These are phyloP conservation scores for Caenorhabditis sulstoni DNA, from an alignment of 2,888 invertebrate species.

Conservation along the genomic window DNA sequence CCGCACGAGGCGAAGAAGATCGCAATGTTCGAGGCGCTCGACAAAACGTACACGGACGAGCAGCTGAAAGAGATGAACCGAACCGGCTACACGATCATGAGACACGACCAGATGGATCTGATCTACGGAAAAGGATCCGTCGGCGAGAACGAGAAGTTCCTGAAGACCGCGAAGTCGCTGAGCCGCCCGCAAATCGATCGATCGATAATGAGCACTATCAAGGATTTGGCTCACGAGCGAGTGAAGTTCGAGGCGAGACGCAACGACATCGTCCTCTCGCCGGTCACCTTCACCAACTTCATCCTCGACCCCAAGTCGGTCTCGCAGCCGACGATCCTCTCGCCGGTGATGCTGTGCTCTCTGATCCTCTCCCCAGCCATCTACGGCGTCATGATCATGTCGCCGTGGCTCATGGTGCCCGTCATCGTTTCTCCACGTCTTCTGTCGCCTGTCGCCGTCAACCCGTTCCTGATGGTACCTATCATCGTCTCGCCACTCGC, in stretches of 20 bases:
- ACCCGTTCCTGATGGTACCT: slow-evolving; percentile 67
- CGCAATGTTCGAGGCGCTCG: slow-evolving; percentile 70
- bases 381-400: slow-evolving; percentile 59
- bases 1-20: slow-evolving; percentile 71
- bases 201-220: slow-evolving; percentile 58
- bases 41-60: slow-evolving; percentile 68
- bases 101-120: slow-evolving; percentile 67
- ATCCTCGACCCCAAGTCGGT: slow-evolving; percentile 52
- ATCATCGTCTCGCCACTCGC: slow-evolving; percentile 69
- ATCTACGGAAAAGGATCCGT: slow-evolving; percentile 74
- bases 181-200: slow-evolving; percentile 41
- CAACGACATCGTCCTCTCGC: slow-evolving; percentile 63
- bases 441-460: slow-evolving; percentile 55
- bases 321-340: slow-evolving; percentile 57
- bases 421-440: slow-evolving; percentile 59
- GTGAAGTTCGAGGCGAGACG: slow-evolving; percentile 54
- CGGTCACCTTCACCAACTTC: slow-evolving; percentile 48
- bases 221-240: slow-evolving; percentile 57
- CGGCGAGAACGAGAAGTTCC: slow-evolving; percentile 62
- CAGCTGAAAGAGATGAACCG: slow-evolving; percentile 72
- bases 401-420: slow-evolving; percentile 71
- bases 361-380: slow-evolving; percentile 61
- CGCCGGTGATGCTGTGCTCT: slow-evolving; percentile 52
- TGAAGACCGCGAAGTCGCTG: slow-evolving; percentile 49
- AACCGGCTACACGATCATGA: slow-evolving; percentile 73